phyloP scores from a whole-genome alignment of 2,113 vertebrate species.

The Xerus inauris region DNA sequence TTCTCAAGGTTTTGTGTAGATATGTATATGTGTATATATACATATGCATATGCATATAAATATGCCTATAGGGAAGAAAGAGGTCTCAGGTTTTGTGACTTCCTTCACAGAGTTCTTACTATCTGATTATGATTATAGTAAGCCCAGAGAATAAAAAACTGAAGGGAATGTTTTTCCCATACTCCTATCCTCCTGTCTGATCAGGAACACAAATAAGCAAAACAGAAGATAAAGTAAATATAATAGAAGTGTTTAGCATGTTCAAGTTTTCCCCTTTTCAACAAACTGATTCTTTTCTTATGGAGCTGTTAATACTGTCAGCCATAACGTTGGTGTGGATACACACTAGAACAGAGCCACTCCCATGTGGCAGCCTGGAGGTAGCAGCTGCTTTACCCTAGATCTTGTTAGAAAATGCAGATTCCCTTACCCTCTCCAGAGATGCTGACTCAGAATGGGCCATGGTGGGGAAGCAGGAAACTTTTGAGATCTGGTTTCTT shows the following conservation, averaged over 20 bases:
- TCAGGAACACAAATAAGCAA: not conserved
- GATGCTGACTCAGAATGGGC: not conserved
- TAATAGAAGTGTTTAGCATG: not conserved
- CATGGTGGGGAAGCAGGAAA: accelerated
- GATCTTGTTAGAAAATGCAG: not conserved
- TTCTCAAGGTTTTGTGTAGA: not conserved
- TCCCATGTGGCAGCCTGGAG: not conserved
- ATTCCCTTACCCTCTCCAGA: not conserved
- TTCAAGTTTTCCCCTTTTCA: not conserved
- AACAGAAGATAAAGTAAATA: not conserved
- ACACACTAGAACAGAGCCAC: too few relatives aligned
- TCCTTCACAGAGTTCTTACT: not conserved
- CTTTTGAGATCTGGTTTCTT: not conserved
- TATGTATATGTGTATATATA: too few relatives aligned
- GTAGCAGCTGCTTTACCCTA: not conserved
- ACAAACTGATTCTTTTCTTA: not conserved
- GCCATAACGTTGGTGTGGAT: not conserved
- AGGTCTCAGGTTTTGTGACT: not conserved
- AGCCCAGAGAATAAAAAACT: not conserved
- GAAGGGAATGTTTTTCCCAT: not conserved
- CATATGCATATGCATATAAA: too few relatives aligned
- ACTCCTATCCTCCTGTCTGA: not conserved
- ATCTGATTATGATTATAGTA: not conserved
- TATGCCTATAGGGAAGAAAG: not conserved
- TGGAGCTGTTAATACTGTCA: not conserved